Conservation (phyloP, 2,888 invertebrate genomes). For the Pandemis cinnamomeana region DNA sequence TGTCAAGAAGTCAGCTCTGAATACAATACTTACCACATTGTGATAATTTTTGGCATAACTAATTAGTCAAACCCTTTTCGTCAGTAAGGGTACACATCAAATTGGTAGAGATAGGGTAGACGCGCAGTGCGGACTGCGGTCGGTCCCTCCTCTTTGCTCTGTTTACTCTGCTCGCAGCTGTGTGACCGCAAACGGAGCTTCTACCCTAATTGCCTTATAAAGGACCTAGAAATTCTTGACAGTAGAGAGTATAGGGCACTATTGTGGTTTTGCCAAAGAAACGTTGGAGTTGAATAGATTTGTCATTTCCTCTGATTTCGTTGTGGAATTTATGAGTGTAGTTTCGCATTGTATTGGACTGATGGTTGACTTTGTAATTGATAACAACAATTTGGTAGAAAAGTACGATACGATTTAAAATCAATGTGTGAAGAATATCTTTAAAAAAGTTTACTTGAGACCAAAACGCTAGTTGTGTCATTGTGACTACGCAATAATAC, state of each 20-base stretch:
- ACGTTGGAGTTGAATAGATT: conserved; percentile 5
- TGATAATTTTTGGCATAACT: background rate
- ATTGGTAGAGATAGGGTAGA: conserved; percentile 4
- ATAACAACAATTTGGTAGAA: background rate
- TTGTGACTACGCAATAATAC: too few relatives aligned
- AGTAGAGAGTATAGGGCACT: background rate
- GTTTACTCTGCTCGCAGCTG: conserved; percentile 35
- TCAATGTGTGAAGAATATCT: too few relatives aligned
- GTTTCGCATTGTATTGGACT: background rate
- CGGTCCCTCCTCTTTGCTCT: conserved; percentile 44
- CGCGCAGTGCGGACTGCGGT: conserved; percentile 45
- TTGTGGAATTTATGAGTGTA: conserved; percentile 9
- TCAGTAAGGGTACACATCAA: background rate
- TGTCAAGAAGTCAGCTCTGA: too few relatives aligned
- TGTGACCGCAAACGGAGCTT: conserved; percentile 49
- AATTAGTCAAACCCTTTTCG: background rate
- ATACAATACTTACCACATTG: too few relatives aligned
- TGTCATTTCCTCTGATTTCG: conserved; percentile 1
- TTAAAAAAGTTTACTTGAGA: too few relatives aligned
- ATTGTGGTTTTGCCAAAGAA: conserved; percentile 24
- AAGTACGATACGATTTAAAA: too few relatives aligned
- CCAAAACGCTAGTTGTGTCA: too few relatives aligned
- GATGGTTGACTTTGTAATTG: background rate
- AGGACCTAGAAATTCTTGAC: conserved; percentile 23
- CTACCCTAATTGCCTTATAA: conserved; percentile 43